Evolutionary conservation across 2,113 vertebrate species (phyloP).

Genomic region (Bubo scandiacus): DNA sequence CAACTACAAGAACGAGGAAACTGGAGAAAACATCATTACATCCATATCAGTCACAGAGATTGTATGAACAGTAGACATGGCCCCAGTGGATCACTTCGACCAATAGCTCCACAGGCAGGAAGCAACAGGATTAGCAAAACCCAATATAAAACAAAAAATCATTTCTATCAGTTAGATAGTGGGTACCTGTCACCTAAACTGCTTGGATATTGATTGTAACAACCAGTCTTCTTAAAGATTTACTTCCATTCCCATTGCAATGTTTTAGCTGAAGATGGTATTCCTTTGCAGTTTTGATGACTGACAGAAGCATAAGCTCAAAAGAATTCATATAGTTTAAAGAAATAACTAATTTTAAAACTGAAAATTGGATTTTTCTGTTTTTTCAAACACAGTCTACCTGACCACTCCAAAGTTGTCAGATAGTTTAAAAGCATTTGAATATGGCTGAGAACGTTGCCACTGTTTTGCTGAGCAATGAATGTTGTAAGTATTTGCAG

Average conservation of each 20-base stretch:
- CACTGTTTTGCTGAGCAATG: background rate
- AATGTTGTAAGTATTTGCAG: background rate
- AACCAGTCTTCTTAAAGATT: background rate
- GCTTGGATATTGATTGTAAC: background rate
- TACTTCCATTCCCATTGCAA: background rate
- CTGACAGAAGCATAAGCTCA: background rate
- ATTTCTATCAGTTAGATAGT: background rate
- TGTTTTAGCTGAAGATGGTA: background rate
- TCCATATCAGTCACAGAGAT: background rate
- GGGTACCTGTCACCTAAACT: background rate
- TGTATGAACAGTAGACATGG: background rate
- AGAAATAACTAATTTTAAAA: background rate
- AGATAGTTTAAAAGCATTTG: background rate
- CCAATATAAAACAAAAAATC: background rate
- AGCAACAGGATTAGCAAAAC: constrained; percentile 24
- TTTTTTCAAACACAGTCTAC: background rate
- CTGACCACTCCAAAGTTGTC: background rate
- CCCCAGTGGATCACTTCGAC: background rate
- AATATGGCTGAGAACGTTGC: background rate
- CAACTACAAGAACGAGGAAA: background rate
- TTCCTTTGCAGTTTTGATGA: background rate
- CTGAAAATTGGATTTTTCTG: background rate
- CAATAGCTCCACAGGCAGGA: background rate
- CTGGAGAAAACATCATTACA: background rate
- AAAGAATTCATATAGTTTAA: background rate